A percentile compares a stretch with the other conserved stretches of the same genome.
Conservation (phyloP, 1,140 invertebrate genomes). For the Lethrus apterus region DNA sequence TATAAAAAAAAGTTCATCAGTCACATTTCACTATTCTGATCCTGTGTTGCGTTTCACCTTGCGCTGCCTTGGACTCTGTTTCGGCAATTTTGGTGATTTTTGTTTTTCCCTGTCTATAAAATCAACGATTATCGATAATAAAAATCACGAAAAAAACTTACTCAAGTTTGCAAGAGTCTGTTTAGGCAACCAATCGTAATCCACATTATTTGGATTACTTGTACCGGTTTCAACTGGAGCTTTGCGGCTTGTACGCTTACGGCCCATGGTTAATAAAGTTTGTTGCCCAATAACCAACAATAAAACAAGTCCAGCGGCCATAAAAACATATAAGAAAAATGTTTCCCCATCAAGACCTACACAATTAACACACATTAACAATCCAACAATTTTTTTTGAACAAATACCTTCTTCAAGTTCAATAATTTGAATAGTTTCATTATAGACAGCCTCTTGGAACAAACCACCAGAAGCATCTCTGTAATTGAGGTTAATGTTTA, state of each 20-base stretch:
- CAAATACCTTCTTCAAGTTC: constrained; percentile 80
- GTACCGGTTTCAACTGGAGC: constrained; percentile 67
- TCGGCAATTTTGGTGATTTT: constrained; percentile 46
- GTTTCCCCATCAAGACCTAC: constrained; percentile 90
- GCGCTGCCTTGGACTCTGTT: constrained; percentile 64
- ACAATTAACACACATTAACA: not conserved
- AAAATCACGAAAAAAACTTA: constrained; percentile 48
- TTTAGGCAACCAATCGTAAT: constrained; percentile 96
- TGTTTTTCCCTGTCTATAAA: constrained; percentile 45
- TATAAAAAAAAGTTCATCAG: too few species aligned
- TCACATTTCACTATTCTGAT: constrained; percentile 49
- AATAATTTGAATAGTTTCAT: constrained; percentile 95
- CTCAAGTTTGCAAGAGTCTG: constrained; percentile 76
- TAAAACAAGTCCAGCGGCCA: constrained; percentile 82
- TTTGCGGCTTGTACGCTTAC: constrained; percentile 53
- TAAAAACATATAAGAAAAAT: constrained; percentile 93
- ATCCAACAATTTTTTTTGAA: not conserved
- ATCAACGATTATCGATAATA: constrained; percentile 23
- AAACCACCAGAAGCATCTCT: constrained; percentile 63
- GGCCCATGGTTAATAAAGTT: constrained; percentile 71
- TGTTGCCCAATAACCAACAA: constrained; percentile 87
- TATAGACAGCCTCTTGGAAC: constrained; percentile 87
- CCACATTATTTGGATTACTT: constrained; percentile 84
- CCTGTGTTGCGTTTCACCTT: constrained; percentile 63
- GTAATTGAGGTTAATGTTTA: constrained; percentile 91